phyloP scores from a whole-genome alignment of 2,797 vertebrate species.

The Spea hammondii region DNA sequence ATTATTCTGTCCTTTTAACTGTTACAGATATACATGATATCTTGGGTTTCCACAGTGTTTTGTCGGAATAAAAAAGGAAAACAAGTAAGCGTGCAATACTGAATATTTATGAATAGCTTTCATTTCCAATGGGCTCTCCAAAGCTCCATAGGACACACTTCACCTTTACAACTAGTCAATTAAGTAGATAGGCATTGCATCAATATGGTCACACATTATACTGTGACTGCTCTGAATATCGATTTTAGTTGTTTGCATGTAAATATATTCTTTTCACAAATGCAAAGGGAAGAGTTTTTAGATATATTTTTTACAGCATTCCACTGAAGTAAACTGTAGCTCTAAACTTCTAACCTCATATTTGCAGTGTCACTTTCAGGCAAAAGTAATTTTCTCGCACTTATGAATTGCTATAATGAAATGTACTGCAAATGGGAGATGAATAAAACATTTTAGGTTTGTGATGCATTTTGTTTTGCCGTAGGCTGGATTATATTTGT shows the following conservation, averaged over 20 bases:
- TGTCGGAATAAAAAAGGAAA: not conserved
- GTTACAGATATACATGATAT: not conserved
- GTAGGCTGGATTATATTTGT: not conserved
- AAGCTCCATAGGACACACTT: not conserved
- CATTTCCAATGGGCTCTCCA: not conserved
- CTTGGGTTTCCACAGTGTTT: not conserved
- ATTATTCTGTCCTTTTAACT: not conserved
- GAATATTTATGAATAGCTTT: constrained; percentile 4
- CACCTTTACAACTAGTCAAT: constrained; percentile 5
- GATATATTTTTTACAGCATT: constrained; percentile 44
- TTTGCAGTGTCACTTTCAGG: constrained; percentile 48
- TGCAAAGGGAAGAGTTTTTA: constrained; percentile 30
- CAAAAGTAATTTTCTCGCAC: constrained; percentile 47
- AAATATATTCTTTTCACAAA: constrained; percentile 45
- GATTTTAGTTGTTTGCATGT: constrained; percentile 32
- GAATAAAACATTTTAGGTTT: constrained; percentile 29
- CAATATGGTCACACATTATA: constrained; percentile 1
- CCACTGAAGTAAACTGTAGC: constrained; percentile 34
- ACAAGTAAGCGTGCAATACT: not conserved
- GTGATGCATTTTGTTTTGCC: constrained; percentile 31
- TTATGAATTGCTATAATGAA: constrained; percentile 31
- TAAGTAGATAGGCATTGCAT: constrained; percentile 5
- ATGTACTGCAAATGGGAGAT: constrained; percentile 37
- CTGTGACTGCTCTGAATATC: constrained; percentile 3
- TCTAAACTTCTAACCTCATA: constrained; percentile 49